Evolutionary conservation across 2,797 vertebrate species (phyloP).

Genomic region (Diplodus sargus): DNA sequence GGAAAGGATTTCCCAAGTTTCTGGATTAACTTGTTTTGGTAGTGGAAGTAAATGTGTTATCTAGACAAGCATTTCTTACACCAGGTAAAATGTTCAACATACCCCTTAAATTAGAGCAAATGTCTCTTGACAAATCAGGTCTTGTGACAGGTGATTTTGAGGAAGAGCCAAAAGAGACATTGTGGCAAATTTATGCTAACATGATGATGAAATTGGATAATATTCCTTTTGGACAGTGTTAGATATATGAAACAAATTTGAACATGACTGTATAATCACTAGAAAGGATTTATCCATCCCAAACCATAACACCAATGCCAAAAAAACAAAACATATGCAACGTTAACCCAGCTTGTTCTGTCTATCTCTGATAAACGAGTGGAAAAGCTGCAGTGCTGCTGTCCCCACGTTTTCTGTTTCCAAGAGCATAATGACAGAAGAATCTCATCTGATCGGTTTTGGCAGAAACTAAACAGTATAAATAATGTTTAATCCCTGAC

Average conservation of each 20-base stretch:
- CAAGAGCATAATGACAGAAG: background rate
- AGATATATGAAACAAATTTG: background rate
- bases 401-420: background rate
- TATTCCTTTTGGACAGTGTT: background rate
- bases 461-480: constrained; percentile 1
- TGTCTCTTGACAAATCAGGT: too few relatives aligned
- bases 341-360: background rate
- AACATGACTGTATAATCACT: background rate
- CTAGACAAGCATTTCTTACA: background rate
- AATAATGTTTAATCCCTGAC: constrained; percentile 38
- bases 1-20: constrained; percentile 19
- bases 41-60: background rate
- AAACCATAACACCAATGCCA: background rate
- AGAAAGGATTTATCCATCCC: background rate
- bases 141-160: background rate
- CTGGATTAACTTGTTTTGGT: constrained; percentile 33
- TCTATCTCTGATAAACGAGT: background rate
- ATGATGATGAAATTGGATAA: background rate
- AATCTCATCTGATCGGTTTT: constrained; percentile 29
- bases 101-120: background rate
- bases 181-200: background rate
- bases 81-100: background rate
- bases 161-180: background rate
- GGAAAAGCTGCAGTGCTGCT: background rate
- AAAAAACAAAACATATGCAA: background rate